Percentiles rank a stretch among this genome's conserved stretches.
These are phyloP conservation scores for Chloropsis hardwickii DNA, from an alignment of 2,113 vertebrate genomes.

Conservation along the genomic window DNA sequence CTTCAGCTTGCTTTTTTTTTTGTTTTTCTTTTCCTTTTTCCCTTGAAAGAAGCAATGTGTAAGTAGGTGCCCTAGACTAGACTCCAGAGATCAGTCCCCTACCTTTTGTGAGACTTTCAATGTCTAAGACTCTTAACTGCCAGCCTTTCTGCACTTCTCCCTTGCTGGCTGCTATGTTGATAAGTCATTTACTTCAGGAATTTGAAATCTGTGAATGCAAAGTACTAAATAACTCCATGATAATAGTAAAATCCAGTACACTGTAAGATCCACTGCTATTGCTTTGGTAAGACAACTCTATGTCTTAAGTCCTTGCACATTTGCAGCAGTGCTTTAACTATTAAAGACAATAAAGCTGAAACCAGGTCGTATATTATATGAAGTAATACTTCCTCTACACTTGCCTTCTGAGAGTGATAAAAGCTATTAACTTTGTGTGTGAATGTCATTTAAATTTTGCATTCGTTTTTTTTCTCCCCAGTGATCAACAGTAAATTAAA, in stretches of 20 bases:
- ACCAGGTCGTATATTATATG: neutral
- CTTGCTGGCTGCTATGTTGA: neutral
- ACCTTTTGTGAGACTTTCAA: neutral
- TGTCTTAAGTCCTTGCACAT: neutral
- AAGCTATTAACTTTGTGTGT: conserved; percentile 33
- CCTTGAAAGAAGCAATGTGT: neutral
- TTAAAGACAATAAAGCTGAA: neutral
- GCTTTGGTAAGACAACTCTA: neutral
- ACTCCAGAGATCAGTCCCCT: neutral
- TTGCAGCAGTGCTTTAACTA: neutral
- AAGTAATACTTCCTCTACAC: neutral
- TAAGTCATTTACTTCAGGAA: neutral
- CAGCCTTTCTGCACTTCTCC: neutral
- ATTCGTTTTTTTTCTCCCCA: conserved; percentile 16
- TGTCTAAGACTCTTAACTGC: neutral
- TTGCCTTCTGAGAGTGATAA: conserved; percentile 24
- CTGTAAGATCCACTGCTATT: fast-evolving
- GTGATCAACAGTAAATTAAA: conserved; percentile 66
- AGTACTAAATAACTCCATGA: neutral
- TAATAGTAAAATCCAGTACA: neutral
- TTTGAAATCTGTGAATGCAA: neutral
- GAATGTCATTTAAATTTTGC: conserved; percentile 55
- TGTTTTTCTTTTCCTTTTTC: neutral
- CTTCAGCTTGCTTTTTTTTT: neutral
- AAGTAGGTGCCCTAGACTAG: neutral